Evolutionary conservation across 1,140 invertebrate species (phyloP), one percentile per base, ranked within the genome.

Genomic region (Drosophila subpulchrella): DNA sequence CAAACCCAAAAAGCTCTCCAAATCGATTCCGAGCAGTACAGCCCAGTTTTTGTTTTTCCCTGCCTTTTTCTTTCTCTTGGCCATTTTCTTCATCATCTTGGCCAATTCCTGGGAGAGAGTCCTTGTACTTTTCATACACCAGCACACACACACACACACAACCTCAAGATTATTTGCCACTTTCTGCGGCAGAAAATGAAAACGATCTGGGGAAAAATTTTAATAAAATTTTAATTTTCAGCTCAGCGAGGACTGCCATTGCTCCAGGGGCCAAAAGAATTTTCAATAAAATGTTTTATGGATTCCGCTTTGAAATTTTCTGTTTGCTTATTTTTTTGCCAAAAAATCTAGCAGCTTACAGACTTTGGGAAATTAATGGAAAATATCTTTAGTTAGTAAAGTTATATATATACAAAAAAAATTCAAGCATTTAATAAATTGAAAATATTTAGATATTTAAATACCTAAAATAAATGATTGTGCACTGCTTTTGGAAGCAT

Each of bases 11-110:
- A 56, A 53, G 39, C 59, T 48, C 57, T 48, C 56, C 47, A 62
- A 59, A 62, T 72, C 60, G 44, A 81, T 70, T 58, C 51, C 57
- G 48, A 55, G 47, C 24, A 32, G 27, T n/a, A 47, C n/a, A 36
- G 48, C 13, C 48, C 48, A 50, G 27, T 27, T 27, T 27, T 27
- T 27, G 48, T 51, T 51, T 48, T 30, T 8, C 27, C 44, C 20
- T 36, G 46, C 20, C 59, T 12, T 13, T 34, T 17, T 15, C 50
- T 42, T 71, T 20, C 36, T 34, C 53, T 38, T 17, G 17, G 20
- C 12, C 44, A 32, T 17, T 62, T 61, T 42, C 44, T 46, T 7
- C 27, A n/a, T 41, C 27, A 10, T 41, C 13, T 66, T 55, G 48
- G 48, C 46, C 48, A 54, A 65, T 38, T 68, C 50, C 61, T 38